Conservation (phyloP, 2,113 vertebrate species). For the Myrmophylax atrothorax region DNA sequence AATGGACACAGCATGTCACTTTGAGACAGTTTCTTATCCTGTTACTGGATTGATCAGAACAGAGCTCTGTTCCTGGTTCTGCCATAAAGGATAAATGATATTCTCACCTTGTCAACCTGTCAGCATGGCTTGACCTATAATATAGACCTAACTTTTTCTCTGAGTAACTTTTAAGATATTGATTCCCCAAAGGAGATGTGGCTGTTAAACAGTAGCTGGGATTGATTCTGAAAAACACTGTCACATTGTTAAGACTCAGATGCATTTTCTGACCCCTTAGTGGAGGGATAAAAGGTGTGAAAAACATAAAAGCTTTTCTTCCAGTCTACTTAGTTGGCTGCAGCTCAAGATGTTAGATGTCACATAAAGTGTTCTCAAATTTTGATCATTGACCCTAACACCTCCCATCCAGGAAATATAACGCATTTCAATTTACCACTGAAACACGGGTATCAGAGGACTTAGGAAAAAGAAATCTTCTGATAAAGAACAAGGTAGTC, state of each 20-base stretch:
- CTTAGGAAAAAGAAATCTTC: not conserved
- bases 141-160: constrained; percentile 30
- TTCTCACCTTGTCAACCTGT: constrained; percentile 34
- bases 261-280: not conserved
- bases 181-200: not conserved
- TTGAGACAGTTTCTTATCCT: constrained; percentile 29
- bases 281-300: not conserved
- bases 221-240: not conserved
- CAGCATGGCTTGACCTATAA: not conserved
- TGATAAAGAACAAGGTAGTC: not conserved
- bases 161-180: constrained; percentile 25
- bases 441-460: not conserved
- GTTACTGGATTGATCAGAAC: constrained; percentile 18
- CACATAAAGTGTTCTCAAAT: not conserved
- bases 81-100: not conserved
- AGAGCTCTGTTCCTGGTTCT: not conserved
- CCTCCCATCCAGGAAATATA: not conserved
- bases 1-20: constrained; percentile 26
- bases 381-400: not conserved
- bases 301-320: constrained; percentile 12
- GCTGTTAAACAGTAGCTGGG: not conserved
- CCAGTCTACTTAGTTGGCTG: constrained; percentile 7
- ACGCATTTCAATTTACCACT: not conserved
- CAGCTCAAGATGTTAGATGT: not conserved
- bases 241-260: not conserved